Evolutionary conservation across 2,797 vertebrate species (phyloP).

Genomic region (Denticeps clupeoides): DNA sequence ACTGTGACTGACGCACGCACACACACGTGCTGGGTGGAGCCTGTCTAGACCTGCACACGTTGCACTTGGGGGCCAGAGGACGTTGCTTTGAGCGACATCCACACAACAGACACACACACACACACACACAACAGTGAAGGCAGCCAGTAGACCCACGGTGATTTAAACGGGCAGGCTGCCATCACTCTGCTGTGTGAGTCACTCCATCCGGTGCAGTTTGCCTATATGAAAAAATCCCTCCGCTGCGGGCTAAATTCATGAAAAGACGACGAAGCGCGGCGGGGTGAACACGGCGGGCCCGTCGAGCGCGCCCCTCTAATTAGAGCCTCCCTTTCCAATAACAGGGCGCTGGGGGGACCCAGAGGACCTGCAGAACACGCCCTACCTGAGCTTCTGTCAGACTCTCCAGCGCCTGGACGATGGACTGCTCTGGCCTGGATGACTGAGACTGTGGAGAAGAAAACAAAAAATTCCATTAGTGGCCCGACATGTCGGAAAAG

Average conservation of each 20-base stretch:
- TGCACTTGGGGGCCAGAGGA: constrained; percentile 10
- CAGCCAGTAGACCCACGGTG: neutral
- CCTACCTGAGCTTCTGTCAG: constrained; percentile 85
- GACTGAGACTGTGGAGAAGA: constrained; percentile 56
- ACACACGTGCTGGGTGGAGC: constrained; percentile 14
- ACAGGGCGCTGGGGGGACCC: no score
- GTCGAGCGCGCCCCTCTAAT: no score
- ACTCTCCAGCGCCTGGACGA: constrained; percentile 81
- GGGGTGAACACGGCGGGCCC: no score
- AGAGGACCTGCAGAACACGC: no score
- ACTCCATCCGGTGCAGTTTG: constrained; percentile 19
- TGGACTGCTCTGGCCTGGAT: constrained; percentile 67
- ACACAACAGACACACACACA: neutral
- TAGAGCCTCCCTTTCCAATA: no score
- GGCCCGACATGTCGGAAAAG: no score
- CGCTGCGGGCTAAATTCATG: neutral
- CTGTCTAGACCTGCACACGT: constrained; percentile 20
- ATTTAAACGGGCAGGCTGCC: constrained; percentile 22
- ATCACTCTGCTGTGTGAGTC: constrained; percentile 8
- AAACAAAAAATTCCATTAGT: neutral
- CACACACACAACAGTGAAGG: neutral
- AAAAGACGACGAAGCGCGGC: constrained; percentile 11
- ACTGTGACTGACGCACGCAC: neutral
- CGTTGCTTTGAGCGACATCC: neutral
- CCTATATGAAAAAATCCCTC: constrained; percentile 18